A percentile compares a stretch with the other conserved stretches of the same genome.
Conservation (phyloP, 1,140 invertebrate genomes). For the Drusus annulatus region DNA sequence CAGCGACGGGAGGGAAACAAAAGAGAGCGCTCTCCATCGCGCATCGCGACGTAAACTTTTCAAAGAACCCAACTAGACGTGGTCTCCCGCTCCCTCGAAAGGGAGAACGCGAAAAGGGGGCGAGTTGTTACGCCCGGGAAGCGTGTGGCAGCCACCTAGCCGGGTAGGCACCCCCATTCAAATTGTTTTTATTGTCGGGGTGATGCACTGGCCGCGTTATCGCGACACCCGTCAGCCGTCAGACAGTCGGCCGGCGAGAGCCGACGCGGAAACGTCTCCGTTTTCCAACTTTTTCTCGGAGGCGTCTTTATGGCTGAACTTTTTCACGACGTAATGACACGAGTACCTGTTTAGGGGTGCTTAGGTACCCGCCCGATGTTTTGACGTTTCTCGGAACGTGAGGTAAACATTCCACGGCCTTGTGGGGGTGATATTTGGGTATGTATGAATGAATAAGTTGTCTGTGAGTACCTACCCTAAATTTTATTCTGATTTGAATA, state of each 20-base stretch:
- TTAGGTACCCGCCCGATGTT: not conserved
- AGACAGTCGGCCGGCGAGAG: constrained; percentile 55
- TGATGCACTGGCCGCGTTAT: constrained; percentile 55
- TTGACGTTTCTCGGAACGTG: constrained; percentile 23
- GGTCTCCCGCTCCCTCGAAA: no score
- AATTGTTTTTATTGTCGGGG: constrained; percentile 55
- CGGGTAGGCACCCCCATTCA: constrained; percentile 36
- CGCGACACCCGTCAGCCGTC: constrained; percentile 42
- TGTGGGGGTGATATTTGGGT: not conserved
- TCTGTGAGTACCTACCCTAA: no score
- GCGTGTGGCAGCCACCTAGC: not conserved
- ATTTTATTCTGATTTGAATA: no score
- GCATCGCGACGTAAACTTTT: constrained; percentile 2
- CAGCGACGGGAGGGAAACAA: constrained; percentile 27
- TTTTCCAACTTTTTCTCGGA: constrained; percentile 17
- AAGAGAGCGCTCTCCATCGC: constrained; percentile 10
- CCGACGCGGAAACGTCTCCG: constrained; percentile 50
- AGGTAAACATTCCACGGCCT: constrained; percentile 11
- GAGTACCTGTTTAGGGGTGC: not conserved
- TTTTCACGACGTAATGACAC: not conserved
- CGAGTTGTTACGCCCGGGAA: no score
- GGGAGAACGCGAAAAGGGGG: no score
- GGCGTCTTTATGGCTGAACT: not conserved
- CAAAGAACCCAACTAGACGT: not conserved
- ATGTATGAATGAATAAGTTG: not conserved